Percentiles rank a stretch among this genome's conserved stretches.
Conservation (phyloP, 2,888 invertebrate species). For the Monopis laevigella region DNA sequence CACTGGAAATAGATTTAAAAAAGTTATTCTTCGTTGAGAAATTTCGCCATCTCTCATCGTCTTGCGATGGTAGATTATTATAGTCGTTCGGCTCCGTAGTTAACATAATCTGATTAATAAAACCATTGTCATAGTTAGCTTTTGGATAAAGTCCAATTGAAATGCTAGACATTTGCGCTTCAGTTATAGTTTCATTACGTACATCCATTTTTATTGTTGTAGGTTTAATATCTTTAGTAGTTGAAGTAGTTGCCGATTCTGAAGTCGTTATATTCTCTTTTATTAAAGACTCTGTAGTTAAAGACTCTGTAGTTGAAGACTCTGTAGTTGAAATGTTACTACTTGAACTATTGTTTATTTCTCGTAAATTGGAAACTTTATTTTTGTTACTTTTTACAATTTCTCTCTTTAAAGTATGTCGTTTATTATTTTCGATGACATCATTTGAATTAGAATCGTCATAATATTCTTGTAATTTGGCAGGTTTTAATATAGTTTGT, state of each 20-base stretch:
- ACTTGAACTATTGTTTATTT: neutral
- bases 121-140: conserved; percentile 32
- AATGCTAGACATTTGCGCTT: neutral
- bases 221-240: conserved; percentile 13
- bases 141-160: conserved; percentile 29
- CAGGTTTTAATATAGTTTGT: conserved; percentile 3
- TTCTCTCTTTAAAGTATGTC: neutral
- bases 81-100: conserved; percentile 26
- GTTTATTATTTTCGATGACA: neutral
- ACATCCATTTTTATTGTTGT: conserved; percentile 22
- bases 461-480: neutral
- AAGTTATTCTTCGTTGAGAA: conserved; percentile 30
- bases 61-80: conserved; percentile 26
- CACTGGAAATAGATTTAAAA: conserved; percentile 25
- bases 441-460: neutral
- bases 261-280: too few relatives aligned
- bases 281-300: too few relatives aligned
- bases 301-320: neutral
- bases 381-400: neutral
- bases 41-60: conserved; percentile 42
- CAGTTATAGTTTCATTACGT: conserved; percentile 3
- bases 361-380: neutral
- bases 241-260: conserved; percentile 10
- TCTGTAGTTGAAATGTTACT: neutral
- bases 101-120: conserved; percentile 43